Conservation (phyloP, 2,888 invertebrate species). For the Lithophane ornitopus region DNA sequence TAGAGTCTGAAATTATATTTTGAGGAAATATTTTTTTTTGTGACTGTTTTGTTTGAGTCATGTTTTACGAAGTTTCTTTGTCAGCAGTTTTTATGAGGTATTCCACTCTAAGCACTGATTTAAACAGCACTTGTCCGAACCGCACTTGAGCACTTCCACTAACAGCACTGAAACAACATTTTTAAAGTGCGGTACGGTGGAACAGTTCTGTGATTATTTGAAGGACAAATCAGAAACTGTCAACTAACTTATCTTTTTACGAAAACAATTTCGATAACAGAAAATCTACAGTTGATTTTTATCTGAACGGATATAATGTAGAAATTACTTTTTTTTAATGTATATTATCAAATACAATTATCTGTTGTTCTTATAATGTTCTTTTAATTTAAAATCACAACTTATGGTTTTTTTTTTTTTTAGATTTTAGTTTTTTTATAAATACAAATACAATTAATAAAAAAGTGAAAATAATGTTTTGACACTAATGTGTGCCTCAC, state of each 20-base stretch:
- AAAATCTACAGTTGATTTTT: slow-evolving; percentile 11
- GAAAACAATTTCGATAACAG: slow-evolving; percentile 21
- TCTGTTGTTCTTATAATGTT: background rate
- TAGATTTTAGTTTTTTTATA: too few relatives aligned
- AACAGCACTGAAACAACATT: too few relatives aligned
- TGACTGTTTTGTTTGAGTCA: background rate
- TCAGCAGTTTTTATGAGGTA: slow-evolving; percentile 26
- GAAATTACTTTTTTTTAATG: background rate
- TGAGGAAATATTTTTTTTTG: background rate
- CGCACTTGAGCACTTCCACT: too few relatives aligned
- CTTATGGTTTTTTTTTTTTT: background rate
- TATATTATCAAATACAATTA: background rate
- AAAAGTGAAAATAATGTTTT: too few relatives aligned
- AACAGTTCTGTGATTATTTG: too few relatives aligned
- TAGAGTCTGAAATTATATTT: background rate
- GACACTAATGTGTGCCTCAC: too few relatives aligned
- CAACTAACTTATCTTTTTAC: slow-evolving; percentile 14
- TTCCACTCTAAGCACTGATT: too few relatives aligned
- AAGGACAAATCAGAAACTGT: slow-evolving; percentile 42
- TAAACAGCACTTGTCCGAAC: too few relatives aligned
- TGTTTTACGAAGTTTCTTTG: slow-evolving; percentile 5
- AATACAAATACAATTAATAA: background rate
- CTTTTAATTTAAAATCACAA: background rate
- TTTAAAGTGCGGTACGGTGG: too few relatives aligned
- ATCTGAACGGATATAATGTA: background rate